A percentile compares a stretch with the other conserved stretches of the same genome.
phyloP scores from a whole-genome alignment of 1,140 invertebrate species.

The Oryctes rhinoceros region DNA sequence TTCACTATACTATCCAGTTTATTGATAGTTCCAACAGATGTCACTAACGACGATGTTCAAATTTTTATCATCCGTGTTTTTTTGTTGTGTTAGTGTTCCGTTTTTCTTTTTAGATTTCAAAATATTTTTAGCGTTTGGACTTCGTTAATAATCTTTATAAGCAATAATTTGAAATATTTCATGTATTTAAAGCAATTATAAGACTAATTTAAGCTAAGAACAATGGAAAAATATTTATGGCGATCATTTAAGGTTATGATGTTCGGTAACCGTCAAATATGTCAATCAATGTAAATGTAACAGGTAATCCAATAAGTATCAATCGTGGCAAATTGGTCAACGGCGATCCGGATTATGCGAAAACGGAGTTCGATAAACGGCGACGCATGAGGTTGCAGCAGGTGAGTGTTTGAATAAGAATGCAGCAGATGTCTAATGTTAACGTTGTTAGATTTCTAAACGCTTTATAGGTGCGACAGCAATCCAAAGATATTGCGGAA shows the following conservation, averaged over 20 bases:
- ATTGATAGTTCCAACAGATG: background rate
- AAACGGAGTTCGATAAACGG: slow-evolving; percentile 64
- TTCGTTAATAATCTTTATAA: no score
- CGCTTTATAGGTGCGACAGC: slow-evolving; percentile 62
- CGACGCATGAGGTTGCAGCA: slow-evolving; percentile 66
- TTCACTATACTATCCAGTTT: no score
- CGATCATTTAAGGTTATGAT: slow-evolving; percentile 38
- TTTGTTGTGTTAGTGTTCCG: background rate
- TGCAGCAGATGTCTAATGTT: slow-evolving; percentile 25
- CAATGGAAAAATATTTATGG: background rate
- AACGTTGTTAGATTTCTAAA: slow-evolving; percentile 17
- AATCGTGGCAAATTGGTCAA: slow-evolving; percentile 62
- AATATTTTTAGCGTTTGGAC: background rate
- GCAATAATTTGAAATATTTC: background rate
- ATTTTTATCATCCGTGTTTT: background rate
- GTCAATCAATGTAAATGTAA: slow-evolving; percentile 66
- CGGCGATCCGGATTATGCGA: slow-evolving; percentile 62
- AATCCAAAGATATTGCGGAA: slow-evolving; percentile 65
- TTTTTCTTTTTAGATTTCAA: background rate
- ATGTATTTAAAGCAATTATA: background rate
- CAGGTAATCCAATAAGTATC: slow-evolving; percentile 63
- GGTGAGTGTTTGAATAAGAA: slow-evolving; percentile 51
- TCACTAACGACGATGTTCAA: background rate
- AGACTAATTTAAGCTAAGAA: background rate
- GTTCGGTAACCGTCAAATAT: slow-evolving; percentile 52